These are phyloP conservation scores for Falco columbarius DNA, from an alignment of 2,797 vertebrate species.

Conservation along the genomic window DNA sequence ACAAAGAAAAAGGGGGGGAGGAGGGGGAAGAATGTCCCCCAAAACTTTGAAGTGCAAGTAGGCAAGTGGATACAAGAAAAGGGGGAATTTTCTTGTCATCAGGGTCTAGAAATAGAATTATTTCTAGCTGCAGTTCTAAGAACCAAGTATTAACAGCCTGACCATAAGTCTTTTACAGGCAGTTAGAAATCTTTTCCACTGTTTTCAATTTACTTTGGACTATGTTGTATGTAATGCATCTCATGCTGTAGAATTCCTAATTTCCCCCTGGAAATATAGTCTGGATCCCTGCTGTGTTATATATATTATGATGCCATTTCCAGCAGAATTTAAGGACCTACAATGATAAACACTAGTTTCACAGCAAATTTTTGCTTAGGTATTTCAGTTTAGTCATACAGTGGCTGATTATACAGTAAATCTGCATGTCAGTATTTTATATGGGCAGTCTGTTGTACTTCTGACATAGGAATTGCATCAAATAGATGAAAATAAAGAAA, in stretches of 20 bases:
- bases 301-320: background rate
- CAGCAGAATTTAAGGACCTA: background rate
- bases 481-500: background rate
- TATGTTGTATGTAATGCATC: background rate
- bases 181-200: background rate
- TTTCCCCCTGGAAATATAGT: background rate
- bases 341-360: background rate
- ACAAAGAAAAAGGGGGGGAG: accelerated
- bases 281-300: background rate
- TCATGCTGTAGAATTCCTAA: background rate
- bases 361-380: background rate
- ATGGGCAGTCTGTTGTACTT: background rate
- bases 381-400: background rate
- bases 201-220: constrained; percentile 10
- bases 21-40: background rate
- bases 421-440: background rate
- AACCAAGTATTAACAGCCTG: background rate
- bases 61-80: background rate
- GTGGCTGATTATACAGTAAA: background rate
- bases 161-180: background rate
- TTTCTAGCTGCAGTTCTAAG: background rate
- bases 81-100: background rate
- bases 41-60: background rate
- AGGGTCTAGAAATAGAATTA: background rate
- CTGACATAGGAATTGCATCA: background rate